Percentiles rank a stretch among this genome's conserved stretches.
Conservation (phyloP, 1,140 invertebrate genomes). For the Uloborus diversus region DNA sequence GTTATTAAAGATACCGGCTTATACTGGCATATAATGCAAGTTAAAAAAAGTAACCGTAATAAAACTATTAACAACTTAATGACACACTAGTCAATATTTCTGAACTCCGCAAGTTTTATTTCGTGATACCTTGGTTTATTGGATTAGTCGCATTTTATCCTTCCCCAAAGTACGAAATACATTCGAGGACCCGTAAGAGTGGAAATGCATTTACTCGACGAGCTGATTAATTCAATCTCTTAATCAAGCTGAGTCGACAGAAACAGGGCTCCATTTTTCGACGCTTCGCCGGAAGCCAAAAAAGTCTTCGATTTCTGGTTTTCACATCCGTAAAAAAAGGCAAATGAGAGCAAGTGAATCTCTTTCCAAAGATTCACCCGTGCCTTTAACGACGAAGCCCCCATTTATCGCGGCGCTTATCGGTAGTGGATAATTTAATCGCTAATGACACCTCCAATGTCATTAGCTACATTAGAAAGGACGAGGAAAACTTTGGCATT, state of each 20-base stretch:
- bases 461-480: conserved; percentile 53
- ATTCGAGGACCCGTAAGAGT: too few relatives aligned
- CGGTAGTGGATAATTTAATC: conserved; percentile 56
- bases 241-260: not conserved
- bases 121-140: too few relatives aligned
- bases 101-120: too few relatives aligned
- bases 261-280: not conserved
- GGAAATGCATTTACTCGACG: too few relatives aligned
- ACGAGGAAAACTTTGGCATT: conserved; percentile 45
- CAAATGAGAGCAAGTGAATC: conserved; percentile 36
- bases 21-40: too few relatives aligned
- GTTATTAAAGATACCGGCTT: too few relatives aligned
- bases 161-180: too few relatives aligned
- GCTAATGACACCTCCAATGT: conserved; percentile 55
- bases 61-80: too few relatives aligned
- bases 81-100: too few relatives aligned
- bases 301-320: not conserved
- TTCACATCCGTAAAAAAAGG: not conserved
- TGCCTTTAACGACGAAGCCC: conserved; percentile 51
- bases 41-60: too few relatives aligned
- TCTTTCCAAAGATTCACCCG: conserved; percentile 44
- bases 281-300: not conserved
- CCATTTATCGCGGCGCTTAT: conserved; percentile 55
- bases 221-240: not conserved
- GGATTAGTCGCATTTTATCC: too few relatives aligned